Base-by-base conservation (phyloP, 2,113 vertebrate genomes). In the Burhinus oedicnemus region DNA sequence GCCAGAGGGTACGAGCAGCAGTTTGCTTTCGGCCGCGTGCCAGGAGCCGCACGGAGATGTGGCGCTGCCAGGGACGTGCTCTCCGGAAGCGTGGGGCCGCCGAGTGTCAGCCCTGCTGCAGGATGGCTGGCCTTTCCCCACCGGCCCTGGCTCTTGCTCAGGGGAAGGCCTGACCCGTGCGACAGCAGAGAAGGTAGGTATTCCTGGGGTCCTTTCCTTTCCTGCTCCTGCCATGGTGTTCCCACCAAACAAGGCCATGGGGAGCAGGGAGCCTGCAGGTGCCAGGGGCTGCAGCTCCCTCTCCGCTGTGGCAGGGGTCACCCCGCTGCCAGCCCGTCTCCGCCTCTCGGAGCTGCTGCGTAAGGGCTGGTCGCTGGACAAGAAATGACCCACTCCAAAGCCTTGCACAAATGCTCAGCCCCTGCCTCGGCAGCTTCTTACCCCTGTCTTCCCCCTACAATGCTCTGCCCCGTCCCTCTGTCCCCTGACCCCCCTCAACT, bases 191-290 rank as follows among this genome's bases (percentile, higher is more conserved):
- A 15, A 32, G 30, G 11, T 10, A 27, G 27, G 0, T 12, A 5
- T 47, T 81, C n/a, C 81, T 7, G 34, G 11, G 11, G 14, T 21
- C 64, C 20, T 81, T 68, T 20, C 10, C 19, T 2, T 68, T 20
- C 8, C 19, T 1, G 0, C 20, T 82, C n/a, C 42, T 20, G 3
- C 44, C 27, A 0, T 0, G 38, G 32, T 0, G 0, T 25, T 75
- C 42, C 57, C 29, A 13, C 9, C 26, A 21, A 44, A 19, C 3
- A 29, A 30, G 72, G 54, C 9, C 26, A 3, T 12, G 1, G 3
- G 51, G 27, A 40, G 13, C 38, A 17, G 27, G 10, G 19, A 20
- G 49, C 21, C 49, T 51, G 49, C 49, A 25, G 49, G 49, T 51
- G 36, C 27, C 2, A 3, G 29, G 12, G 72, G 47, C 74, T 32